Base-by-base conservation (phyloP, 2,888 invertebrate genomes). In the Ferrisia virgata region DNA sequence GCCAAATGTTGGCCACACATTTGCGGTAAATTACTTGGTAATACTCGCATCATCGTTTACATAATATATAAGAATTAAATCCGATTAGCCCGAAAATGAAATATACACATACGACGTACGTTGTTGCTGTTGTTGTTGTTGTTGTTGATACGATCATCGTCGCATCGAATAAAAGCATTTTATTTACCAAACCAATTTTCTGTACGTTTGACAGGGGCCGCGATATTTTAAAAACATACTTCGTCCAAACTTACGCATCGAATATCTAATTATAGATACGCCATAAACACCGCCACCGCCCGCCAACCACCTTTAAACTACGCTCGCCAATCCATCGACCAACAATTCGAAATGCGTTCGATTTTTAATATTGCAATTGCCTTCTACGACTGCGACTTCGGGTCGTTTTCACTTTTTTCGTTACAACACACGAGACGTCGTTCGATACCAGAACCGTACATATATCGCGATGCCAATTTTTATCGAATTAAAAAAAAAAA, bases 231-330 rank as follows among this genome's bases (percentile, higher is more conserved):
- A 47, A 47, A 79, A 31, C 79, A 40, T 79, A 79, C 31, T 18
- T 79, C 33, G 33, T 72, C 72, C 47, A 25, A 79, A 47, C 47
- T 79, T 28, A 47, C 79, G 79, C 43, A 79, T 79, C 53, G 43
- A 79, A 79, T 43, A 47, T 79, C 79, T 79, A 79, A 79, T 40
- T 40, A 79, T 79, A 79, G 79, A 43, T 40, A 79, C 47, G 47
- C 36, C 22, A 79, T 47, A 47, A 47, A 47, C 47, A 47, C 47
- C 47, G 36, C 36, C 18, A 9, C 18, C 47, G 4, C 47, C n/a
- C n/a, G n/a, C n/a, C n/a, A n/a, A n/a, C n/a, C n/a, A n/a, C n/a
- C n/a, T n/a, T n/a, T n/a, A n/a, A n/a, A n/a, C n/a, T n/a, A n/a
- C n/a, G n/a, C n/a, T n/a, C n/a, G n/a, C n/a, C n/a, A n/a, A n/a